Evolutionary conservation across 2,888 invertebrate genomes (phyloP), one percentile per base, ranked within the genome.

Genomic region (Diplolepis rosae): DNA sequence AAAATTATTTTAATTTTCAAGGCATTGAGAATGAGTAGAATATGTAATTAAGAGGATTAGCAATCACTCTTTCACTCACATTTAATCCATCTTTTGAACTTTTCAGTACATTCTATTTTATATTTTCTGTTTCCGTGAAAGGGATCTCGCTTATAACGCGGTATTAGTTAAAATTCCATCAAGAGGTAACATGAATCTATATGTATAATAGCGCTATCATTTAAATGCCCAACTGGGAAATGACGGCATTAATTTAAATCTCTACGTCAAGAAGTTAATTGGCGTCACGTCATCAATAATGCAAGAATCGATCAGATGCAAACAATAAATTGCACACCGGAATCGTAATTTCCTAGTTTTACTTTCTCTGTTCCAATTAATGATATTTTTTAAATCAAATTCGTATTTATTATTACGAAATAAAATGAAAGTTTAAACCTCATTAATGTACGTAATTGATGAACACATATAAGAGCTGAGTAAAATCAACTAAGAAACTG

Each of bases 141-240:
- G 18, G 15, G 45, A 45, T 45, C 45, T 45, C 45, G 11, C 45
- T 15, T 45, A 45, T 45, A 45, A 45, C 45, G 45, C 45, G 15
- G 15, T n/a, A 5, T 15, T n/a, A 45, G 45, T 22, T 48, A 24
- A 50, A 50, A 50, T 24, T 11, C 50, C 50, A 50, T 11, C 50
- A 13, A 50, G 50, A 24, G 24, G 27, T 50, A 50, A 50, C 50
- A 22, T 11, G 11, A 2, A 4, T 50, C 5, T 24, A 13, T 50
- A 24, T 50, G 5, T 50, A 18, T 24, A 50, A 27, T 18, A 22
- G 50, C 13, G 22, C 50, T 27, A 24, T 50, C 50, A 50, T 50
- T 50, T 50, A 50, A 50, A 50, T 50, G 50, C 50, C 50, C 50
- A 50, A 50, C 50, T 50, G 50, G 50, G 50, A 50, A 50, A 50